Evolutionary conservation across 2,888 invertebrate genomes (phyloP).

Genomic region (Aphodius granarius): DNA sequence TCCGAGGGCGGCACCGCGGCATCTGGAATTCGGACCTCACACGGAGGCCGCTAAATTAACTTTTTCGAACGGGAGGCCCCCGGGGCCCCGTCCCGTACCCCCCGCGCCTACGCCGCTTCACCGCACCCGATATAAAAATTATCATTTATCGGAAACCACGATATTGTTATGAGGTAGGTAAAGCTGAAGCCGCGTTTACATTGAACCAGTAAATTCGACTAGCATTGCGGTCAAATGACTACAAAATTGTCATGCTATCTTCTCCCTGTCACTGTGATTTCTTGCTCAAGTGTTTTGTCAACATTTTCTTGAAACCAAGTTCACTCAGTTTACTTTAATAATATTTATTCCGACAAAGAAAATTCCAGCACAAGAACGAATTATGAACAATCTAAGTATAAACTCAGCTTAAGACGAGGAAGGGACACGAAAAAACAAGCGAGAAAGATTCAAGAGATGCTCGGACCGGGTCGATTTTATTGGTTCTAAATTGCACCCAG

Average conservation of each 20-base stretch:
- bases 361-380: slow-evolving; percentile 2
- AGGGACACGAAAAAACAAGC: neutral
- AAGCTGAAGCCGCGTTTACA: neutral
- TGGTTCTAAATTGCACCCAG: slow-evolving; percentile 27
- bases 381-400: neutral
- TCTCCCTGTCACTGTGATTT: too few relatives aligned
- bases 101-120: slow-evolving; percentile 6
- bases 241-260: too few relatives aligned
- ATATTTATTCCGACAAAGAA: too few relatives aligned
- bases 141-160: slow-evolving; percentile 42
- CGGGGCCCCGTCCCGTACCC: slow-evolving; percentile 16
- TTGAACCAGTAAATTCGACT: too few relatives aligned
- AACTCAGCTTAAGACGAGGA: neutral
- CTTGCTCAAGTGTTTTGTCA: too few relatives aligned
- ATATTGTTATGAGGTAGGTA: slow-evolving; percentile 28
- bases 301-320: too few relatives aligned
- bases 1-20: slow-evolving; percentile 35
- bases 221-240: too few relatives aligned
- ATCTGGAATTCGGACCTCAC: slow-evolving; percentile 39
- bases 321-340: too few relatives aligned
- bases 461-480: slow-evolving; percentile 23
- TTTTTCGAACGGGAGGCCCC: slow-evolving; percentile 33
- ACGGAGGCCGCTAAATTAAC: slow-evolving; percentile 39
- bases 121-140: slow-evolving; percentile 36
- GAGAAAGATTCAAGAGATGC: neutral